Evolutionary conservation across 2,113 vertebrate genomes (phyloP).

Genomic region (Herpailurus yagouaroundi): DNA sequence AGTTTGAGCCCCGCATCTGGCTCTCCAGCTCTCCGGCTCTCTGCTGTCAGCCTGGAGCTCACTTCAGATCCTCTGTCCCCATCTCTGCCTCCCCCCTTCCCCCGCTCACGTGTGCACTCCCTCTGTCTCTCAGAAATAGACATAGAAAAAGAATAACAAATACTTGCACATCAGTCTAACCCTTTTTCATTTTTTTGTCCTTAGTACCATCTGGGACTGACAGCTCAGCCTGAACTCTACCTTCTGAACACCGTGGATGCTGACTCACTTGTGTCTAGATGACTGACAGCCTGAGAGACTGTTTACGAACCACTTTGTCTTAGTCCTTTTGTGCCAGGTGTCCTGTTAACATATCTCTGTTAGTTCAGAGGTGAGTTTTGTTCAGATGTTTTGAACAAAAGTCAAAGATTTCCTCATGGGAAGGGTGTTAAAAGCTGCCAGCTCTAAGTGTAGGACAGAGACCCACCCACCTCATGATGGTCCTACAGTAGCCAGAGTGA

Average conservation of each 20-base stretch:
- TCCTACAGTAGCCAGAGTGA: neutral
- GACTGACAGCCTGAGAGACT: constrained; percentile 42
- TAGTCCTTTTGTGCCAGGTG: neutral
- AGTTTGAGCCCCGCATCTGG: neutral
- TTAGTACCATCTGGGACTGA: constrained; percentile 86
- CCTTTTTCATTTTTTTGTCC: constrained; percentile 54
- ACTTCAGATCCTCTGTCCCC: neutral
- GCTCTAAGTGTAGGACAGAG: constrained; percentile 51
- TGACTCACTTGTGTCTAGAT: constrained; percentile 68
- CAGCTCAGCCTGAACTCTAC: constrained; percentile 88
- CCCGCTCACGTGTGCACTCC: neutral
- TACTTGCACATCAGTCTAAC: constrained; percentile 28
- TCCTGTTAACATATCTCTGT: constrained; percentile 65
- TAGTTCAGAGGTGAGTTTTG: constrained; percentile 74
- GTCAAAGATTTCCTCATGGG: constrained; percentile 49
- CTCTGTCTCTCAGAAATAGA: neutral
- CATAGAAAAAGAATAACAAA: neutral
- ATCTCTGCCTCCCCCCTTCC: neutral
- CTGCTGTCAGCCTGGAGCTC: neutral
- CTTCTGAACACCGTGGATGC: constrained; percentile 89
- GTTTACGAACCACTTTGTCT: neutral
- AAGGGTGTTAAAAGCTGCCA: constrained; percentile 53
- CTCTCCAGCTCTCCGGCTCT: neutral
- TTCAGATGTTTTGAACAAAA: constrained; percentile 66
- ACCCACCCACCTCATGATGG: neutral